Evolutionary conservation across 2,888 invertebrate genomes (phyloP).

Genomic region (Chalcis sispes): DNA sequence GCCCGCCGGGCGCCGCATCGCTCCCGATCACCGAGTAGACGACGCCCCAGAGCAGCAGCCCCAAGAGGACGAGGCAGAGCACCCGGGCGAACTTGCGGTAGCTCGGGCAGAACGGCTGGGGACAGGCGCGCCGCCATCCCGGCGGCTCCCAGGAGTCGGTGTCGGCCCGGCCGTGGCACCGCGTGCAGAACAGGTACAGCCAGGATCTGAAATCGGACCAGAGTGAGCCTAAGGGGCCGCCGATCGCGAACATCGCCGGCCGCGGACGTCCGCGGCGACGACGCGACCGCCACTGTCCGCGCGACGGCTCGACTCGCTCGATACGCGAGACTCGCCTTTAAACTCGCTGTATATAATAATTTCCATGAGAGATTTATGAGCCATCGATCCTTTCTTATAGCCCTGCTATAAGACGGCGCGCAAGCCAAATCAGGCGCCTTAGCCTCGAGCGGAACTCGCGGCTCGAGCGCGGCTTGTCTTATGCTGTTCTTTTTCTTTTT

Average conservation of each 20-base stretch:
- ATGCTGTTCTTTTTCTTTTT: too few species aligned
- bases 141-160: constrained; percentile 89
- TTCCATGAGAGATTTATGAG: too few species aligned
- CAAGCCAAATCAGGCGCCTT: too few species aligned
- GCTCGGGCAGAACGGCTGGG: constrained; percentile 90
- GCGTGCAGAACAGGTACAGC: constrained; percentile 88
- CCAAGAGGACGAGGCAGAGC: constrained; percentile 84
- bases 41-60: constrained; percentile 86
- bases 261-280: constrained; percentile 29
- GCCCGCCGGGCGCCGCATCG: constrained; percentile 90
- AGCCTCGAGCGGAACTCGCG: too few species aligned
- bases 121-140: constrained; percentile 88
- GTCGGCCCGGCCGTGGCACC: constrained; percentile 85
- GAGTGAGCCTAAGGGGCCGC: background rate
- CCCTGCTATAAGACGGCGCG: too few species aligned
- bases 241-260: constrained; percentile 18
- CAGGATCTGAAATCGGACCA: constrained; percentile 81
- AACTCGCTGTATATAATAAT: too few species aligned
- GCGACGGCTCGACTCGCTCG: too few species aligned
- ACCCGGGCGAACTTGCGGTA: constrained; percentile 90
- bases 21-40: constrained; percentile 86
- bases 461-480: too few species aligned
- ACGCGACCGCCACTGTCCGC: constrained; percentile 35
- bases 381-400: too few species aligned
- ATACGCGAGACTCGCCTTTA: too few species aligned